Conservation (phyloP, 2,888 invertebrate genomes). For the Lycia hirtaria region DNA sequence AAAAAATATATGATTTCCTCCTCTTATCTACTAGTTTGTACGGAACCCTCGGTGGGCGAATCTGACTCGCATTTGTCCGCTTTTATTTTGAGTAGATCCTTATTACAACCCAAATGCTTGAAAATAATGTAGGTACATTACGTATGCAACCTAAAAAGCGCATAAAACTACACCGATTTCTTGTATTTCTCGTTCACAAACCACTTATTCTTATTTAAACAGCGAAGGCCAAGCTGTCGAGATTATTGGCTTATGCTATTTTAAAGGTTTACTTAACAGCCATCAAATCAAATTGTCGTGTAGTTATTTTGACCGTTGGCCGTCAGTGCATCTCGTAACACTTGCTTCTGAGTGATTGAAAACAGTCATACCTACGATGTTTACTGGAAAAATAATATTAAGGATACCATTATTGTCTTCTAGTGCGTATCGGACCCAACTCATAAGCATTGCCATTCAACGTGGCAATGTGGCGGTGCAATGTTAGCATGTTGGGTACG, state of each 20-base stretch:
- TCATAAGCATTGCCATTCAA: no score
- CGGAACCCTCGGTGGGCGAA: no score
- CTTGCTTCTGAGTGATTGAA: background rate
- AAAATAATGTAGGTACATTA: no score
- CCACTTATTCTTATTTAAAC: conserved; percentile 41
- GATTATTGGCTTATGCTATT: conserved; percentile 29
- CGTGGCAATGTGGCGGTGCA: no score
- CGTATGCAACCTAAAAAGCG: conserved; percentile 41
- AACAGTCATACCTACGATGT: background rate
- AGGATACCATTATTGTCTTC: no score
- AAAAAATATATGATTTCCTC: no score
- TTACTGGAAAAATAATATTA: background rate
- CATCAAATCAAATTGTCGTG: background rate
- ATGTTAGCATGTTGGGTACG: no score
- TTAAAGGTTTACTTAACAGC: conserved; percentile 5
- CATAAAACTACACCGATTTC: conserved; percentile 30
- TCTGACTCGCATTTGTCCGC: no score
- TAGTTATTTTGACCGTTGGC: background rate
- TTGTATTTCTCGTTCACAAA: conserved; percentile 29
- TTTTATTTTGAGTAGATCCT: no score
- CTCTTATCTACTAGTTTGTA: no score
- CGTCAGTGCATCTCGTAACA: background rate
- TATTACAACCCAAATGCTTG: background rate
- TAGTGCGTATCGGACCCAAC: no score
- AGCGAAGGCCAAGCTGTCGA: conserved; percentile 31